Base-by-base conservation (phyloP, 2,888 invertebrate species). In the Balanococcus diminutus region DNA sequence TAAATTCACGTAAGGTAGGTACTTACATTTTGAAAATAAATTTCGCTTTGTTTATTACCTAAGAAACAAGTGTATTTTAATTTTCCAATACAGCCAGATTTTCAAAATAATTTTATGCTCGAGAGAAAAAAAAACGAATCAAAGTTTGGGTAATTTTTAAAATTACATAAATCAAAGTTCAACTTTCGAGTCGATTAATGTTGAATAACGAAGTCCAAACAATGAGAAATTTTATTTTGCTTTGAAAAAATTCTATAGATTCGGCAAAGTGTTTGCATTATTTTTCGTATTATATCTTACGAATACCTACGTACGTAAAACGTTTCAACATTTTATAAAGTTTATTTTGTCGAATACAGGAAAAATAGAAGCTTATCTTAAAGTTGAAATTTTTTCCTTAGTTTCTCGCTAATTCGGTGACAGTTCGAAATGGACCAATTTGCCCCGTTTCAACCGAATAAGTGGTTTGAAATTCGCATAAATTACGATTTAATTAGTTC, bases 401-500 rank as follows among this genome's bases (percentile, higher is more conserved):
- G 28, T 67, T 67, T 16, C 11, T 16, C 28, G 25, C 67, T 67
- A 67, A 31, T 28, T 14, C 67, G 28, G 28, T 28, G 67, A 67
- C 28, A 28, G 28, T 67, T 67, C 67, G 67, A 67, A 36, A 36
- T 79, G 36, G 28, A 79, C 28, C 36, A 36, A 79, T 36, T 79
- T 79, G 8, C 19, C n/a, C n/a, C 36, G 36, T 36, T 79, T 19
- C 31, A 79, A 36, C 36, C 75, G 32, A 79, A 36, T 79, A 36
- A 79, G 75, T 9, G 75, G 8, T 32, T 31, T 32, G 36, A 79
- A 79, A 79, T 36, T 32, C 75, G 75, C 75, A 79, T 79, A 79
- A 79, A 79, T 79, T 79, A 79, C 75, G 19, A 79, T 79, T 79
- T 79, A 79, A 79, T 79, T 79, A 79, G 36, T 79, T 79, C n/a